A percentile compares a stretch with the other conserved stretches of the same genome.
Evolutionary conservation across 2,797 vertebrate species (phyloP).

Genomic region (Ambastaia sidthimunki): DNA sequence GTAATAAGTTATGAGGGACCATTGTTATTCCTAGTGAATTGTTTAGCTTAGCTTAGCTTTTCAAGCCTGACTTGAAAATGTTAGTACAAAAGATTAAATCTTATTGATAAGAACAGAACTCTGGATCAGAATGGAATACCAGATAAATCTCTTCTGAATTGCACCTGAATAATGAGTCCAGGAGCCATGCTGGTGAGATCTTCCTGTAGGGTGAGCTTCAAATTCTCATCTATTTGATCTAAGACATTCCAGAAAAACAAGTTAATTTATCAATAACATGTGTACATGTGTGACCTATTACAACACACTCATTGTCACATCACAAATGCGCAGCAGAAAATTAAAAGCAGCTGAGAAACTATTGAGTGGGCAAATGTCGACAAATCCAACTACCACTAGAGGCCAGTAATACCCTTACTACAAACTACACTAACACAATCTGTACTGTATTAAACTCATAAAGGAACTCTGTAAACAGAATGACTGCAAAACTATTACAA

Average conservation of each 20-base stretch:
- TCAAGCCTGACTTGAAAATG: not conserved
- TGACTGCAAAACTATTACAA: not conserved
- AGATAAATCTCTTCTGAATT: not conserved
- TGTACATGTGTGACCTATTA: not conserved
- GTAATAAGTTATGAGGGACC: not conserved
- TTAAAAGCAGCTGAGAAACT: not conserved
- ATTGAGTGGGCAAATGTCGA: not conserved
- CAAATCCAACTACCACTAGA: not conserved
- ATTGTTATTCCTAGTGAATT: not conserved
- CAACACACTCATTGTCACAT: not conserved
- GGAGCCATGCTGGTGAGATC: slow-evolving; percentile 94
- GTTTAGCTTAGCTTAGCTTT: slow-evolving; percentile 5
- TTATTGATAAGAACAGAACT: not conserved
- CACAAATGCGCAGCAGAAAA: not conserved
- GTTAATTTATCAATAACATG: not conserved
- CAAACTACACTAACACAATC: not conserved
- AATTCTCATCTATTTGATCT: slow-evolving; percentile 99
- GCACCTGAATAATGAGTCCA: slow-evolving; percentile 94
- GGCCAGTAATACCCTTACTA: not conserved
- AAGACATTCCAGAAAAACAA: slow-evolving; percentile 12
- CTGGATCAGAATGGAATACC: not conserved
- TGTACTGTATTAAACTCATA: not conserved
- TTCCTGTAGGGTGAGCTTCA: slow-evolving; percentile 92
- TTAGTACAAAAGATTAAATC: not conserved
- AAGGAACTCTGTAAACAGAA: too few relatives aligned